phyloP scores from a whole-genome alignment of 2,797 vertebrate genomes.

The Lepidocolaptes lacrymiger region DNA sequence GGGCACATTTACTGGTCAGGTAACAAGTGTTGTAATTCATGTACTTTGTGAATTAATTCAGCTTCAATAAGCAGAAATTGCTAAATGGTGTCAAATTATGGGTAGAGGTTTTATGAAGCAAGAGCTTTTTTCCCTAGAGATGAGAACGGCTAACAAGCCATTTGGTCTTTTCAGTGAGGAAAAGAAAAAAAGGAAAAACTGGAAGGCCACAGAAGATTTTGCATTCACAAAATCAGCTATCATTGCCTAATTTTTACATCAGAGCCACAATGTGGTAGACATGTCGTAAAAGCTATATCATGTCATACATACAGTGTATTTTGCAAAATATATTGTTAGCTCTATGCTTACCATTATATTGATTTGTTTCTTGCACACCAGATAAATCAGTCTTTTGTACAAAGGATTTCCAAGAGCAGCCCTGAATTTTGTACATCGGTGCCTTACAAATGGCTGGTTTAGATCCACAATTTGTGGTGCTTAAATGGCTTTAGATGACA shows the following conservation, averaged over 20 bases:
- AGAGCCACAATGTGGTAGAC: not conserved
- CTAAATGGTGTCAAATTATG: constrained; percentile 27
- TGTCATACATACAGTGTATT: not conserved
- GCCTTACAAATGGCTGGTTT: constrained; percentile 26
- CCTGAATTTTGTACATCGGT: constrained; percentile 39
- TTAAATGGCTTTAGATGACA: not conserved
- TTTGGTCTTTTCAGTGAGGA: not conserved
- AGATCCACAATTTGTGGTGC: constrained; percentile 21
- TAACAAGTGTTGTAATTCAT: constrained; percentile 19
- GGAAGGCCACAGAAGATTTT: not conserved
- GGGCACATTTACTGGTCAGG: not conserved
- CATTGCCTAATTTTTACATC: not conserved
- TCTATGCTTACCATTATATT: constrained; percentile 23
- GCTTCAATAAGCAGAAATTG: constrained; percentile 39
- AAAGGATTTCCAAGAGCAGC: not conserved
- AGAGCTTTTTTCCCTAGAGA: not conserved
- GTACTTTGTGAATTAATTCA: constrained; percentile 34
- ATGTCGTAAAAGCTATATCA: not conserved
- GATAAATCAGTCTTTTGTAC: constrained; percentile 19
- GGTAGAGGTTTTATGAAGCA: not conserved
- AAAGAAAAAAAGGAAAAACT: not conserved
- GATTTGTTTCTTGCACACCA: constrained; percentile 3
- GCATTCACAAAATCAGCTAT: not conserved
- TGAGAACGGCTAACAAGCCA: not conserved
- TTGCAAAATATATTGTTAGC: not conserved